These are phyloP conservation scores for Apolygus lucorum DNA, from an alignment of 1,140 invertebrate genomes.

Conservation along the genomic window DNA sequence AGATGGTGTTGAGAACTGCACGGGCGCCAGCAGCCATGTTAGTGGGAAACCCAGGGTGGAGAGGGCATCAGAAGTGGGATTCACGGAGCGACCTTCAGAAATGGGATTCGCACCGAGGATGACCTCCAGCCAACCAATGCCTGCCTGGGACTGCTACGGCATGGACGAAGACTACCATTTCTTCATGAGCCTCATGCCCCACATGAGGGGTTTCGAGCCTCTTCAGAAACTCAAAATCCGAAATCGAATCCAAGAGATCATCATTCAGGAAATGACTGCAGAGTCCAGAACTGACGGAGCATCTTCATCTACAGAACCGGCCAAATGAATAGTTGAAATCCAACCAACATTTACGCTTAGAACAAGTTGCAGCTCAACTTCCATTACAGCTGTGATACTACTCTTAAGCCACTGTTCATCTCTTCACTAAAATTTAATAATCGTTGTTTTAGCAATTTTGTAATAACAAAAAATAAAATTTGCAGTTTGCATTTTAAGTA, in stretches of 20 bases:
- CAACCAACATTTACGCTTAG: neutral
- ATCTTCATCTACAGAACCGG: neutral
- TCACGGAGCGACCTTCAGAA: neutral
- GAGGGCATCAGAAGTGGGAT: no score
- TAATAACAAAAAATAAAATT: no score
- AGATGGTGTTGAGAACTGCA: no score
- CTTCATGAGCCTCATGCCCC: slow-evolving; percentile 24
- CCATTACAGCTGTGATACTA: neutral
- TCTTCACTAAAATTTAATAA: no score
- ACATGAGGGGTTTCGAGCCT: slow-evolving; percentile 19
- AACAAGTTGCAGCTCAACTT: neutral
- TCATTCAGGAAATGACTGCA: neutral
- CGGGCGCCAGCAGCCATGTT: no score
- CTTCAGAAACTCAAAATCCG: slow-evolving; percentile 17
- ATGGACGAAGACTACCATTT: slow-evolving; percentile 20
- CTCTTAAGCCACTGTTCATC: no score
- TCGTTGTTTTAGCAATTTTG: no score
- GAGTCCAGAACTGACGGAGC: neutral
- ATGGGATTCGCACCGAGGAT: neutral
- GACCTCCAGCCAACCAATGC: no score
- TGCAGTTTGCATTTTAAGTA: no score
- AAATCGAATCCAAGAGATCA: neutral
- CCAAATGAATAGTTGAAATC: neutral
- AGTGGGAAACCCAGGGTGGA: no score
- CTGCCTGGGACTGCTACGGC: neutral